phyloP scores from a whole-genome alignment of 2,888 invertebrate species.

The Chrysodeixis includens region DNA sequence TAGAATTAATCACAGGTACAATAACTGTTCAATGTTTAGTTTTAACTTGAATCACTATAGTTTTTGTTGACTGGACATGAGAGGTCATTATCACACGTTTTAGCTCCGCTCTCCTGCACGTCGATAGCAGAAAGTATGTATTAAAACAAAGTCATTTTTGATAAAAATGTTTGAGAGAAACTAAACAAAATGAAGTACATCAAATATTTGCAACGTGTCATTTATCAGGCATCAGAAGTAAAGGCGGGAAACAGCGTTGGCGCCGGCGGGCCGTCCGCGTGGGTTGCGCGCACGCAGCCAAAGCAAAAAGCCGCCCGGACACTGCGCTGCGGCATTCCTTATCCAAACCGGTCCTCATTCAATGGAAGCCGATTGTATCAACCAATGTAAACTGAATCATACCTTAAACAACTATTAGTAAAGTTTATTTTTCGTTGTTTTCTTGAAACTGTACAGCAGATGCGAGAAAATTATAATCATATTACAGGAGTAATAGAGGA shows the following conservation, averaged over 20 bases:
- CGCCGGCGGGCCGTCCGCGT: conserved; percentile 79
- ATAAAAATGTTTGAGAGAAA: conserved; percentile 10
- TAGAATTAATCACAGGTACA: no score
- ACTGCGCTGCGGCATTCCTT: conserved; percentile 81
- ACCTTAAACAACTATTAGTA: conserved; percentile 60
- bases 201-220: conserved; percentile 81
- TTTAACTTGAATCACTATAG: no score
- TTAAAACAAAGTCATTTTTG: neutral
- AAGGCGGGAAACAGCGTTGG: conserved; percentile 71
- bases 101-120: neutral
- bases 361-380: conserved; percentile 80
- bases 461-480: conserved; percentile 80
- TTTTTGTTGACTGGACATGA: no score
- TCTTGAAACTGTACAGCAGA: conserved; percentile 60
- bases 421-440: conserved; percentile 55
- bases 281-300: conserved; percentile 77
- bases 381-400: conserved; percentile 63
- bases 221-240: conserved; percentile 73
- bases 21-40: no score
- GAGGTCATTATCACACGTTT: neutral
- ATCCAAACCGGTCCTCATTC: conserved; percentile 83
- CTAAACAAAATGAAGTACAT: conserved; percentile 64
- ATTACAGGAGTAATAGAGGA: conserved; percentile 79
- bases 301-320: conserved; percentile 82
- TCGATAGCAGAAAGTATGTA: neutral